Conservation (phyloP, 1,140 invertebrate genomes). For the Batillaria attramentaria region DNA sequence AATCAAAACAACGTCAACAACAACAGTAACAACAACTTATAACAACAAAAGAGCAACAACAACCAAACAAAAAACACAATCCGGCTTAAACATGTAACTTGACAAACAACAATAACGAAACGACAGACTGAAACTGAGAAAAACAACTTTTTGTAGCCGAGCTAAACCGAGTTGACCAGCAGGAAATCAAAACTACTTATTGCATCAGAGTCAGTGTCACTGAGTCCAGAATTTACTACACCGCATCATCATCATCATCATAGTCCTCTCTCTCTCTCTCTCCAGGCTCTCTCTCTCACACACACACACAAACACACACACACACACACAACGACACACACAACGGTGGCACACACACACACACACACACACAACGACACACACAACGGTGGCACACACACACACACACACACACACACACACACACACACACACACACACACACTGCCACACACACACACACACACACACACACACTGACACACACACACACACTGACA, state of each 20-base stretch:
- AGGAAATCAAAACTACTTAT: neutral
- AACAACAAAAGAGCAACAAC: neutral
- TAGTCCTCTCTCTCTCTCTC: no score
- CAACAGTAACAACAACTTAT: no score
- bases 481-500: neutral
- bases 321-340: neutral
- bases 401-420: conserved; percentile 19
- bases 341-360: neutral
- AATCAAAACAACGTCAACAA: no score
- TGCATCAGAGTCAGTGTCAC: neutral
- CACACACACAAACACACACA: neutral
- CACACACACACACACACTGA: conserved; percentile 20
- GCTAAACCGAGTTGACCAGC: no score
- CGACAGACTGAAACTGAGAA: no score
- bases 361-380: neutral
- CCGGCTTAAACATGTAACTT: no score
- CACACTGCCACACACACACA: conserved; percentile 22
- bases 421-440: conserved; percentile 8
- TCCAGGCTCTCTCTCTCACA: no score
- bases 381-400: neutral
- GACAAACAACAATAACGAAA: no score
- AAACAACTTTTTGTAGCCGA: no score
- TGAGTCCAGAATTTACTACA: no score
- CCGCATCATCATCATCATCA: no score
- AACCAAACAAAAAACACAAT: neutral